phyloP scores from a whole-genome alignment of 2,888 invertebrate species.

The Thysanoteuthis rhombus region DNA sequence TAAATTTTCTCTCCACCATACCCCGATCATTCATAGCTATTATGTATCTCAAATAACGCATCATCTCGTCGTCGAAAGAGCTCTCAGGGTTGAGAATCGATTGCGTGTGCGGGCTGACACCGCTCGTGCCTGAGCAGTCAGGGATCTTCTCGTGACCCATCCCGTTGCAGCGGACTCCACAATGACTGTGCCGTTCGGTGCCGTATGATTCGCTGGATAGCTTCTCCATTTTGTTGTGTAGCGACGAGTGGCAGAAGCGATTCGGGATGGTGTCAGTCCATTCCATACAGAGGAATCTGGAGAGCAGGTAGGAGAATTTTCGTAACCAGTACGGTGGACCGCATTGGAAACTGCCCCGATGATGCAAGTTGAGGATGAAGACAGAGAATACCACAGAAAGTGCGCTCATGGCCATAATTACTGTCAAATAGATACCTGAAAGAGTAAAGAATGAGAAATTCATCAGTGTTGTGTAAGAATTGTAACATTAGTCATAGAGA shows the following conservation, averaged over 20 bases:
- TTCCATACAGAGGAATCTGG: constrained; percentile 47
- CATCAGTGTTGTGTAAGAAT: not conserved
- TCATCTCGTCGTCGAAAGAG: constrained; percentile 52
- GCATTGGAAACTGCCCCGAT: constrained; percentile 54
- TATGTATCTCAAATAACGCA: constrained; percentile 55
- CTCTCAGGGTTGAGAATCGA: constrained; percentile 1
- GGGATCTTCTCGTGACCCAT: constrained; percentile 31
- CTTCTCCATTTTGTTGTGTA: constrained; percentile 25
- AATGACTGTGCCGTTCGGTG: constrained; percentile 25
- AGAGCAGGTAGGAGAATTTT: constrained; percentile 48
- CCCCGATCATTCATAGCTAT: constrained; percentile 54
- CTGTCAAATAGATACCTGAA: constrained; percentile 68
- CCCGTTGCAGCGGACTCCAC: constrained; percentile 33
- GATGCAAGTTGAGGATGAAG: constrained; percentile 68
- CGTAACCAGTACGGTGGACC: constrained; percentile 62
- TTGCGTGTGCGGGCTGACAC: not conserved
- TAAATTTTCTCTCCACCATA: constrained; percentile 47
- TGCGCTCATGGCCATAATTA: constrained; percentile 69
- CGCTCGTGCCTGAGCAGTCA: not conserved
- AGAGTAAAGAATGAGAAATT: not conserved
- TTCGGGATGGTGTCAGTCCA: constrained; percentile 28
- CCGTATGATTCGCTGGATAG: constrained; percentile 27
- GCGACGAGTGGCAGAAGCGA: constrained; percentile 16
- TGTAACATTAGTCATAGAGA: not conserved
- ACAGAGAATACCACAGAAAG: constrained; percentile 68